Conservation (phyloP, 2,888 invertebrate genomes). For the Hylaea fasciaria region DNA sequence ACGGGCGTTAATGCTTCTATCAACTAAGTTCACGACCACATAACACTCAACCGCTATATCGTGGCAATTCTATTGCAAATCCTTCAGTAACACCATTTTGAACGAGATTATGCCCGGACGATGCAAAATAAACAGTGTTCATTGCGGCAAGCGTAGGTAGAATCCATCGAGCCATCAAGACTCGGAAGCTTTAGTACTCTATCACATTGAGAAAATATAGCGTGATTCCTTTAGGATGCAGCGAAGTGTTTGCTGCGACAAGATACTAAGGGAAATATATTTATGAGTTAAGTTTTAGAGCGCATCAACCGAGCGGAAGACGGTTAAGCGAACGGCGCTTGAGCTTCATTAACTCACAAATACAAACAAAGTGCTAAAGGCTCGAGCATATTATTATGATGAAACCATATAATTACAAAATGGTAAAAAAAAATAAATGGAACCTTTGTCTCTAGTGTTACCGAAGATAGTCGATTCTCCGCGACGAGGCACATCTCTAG, state of each 20-base stretch:
- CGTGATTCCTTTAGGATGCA: not conserved
- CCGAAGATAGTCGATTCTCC: too few species aligned
- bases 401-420: not conserved
- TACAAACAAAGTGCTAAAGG: constrained; percentile 12
- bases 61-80: constrained; percentile 12
- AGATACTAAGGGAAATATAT: not conserved
- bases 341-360: constrained; percentile 13
- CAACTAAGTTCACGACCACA: constrained; percentile 1
- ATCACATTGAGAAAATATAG: constrained; percentile 1
- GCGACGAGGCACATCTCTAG: too few species aligned
- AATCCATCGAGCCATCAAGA: constrained; percentile 2
- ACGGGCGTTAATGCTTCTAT: not conserved
- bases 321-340: constrained; percentile 14
- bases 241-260: constrained; percentile 2
- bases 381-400: not conserved
- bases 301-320: constrained; percentile 13
- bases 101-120: constrained; percentile 1
- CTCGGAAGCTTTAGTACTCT: not conserved
- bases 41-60: constrained; percentile 13
- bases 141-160: constrained; percentile 12
- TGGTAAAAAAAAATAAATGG: too few species aligned
- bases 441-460: too few species aligned
- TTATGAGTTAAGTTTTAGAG: constrained; percentile 1
- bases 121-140: constrained; percentile 16
- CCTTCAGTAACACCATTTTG: constrained; percentile 11